Percentiles rank a stretch among this genome's conserved stretches.
phyloP scores from a whole-genome alignment of 1,140 invertebrate species.

The Trachymyrmex cornetzi region DNA sequence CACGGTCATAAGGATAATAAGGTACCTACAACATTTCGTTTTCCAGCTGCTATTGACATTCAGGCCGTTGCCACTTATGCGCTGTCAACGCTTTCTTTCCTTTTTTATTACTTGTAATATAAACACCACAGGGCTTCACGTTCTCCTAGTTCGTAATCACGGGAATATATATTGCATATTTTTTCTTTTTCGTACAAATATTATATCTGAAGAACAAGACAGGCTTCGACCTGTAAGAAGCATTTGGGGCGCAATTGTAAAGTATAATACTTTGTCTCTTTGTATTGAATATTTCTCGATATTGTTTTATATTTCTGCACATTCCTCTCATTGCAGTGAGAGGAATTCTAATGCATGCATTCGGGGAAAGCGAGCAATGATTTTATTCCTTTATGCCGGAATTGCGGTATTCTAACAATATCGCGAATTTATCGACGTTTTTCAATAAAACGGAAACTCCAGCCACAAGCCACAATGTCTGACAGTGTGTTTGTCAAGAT shows the following conservation, averaged over 20 bases:
- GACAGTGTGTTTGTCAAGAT: no score
- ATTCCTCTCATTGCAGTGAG: not conserved
- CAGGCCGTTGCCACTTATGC: slow-evolving; percentile 22
- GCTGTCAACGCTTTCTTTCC: slow-evolving; percentile 13
- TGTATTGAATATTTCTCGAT: not conserved
- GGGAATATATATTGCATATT: slow-evolving; percentile 72
- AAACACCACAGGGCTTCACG: slow-evolving; percentile 21
- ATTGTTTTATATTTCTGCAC: slow-evolving; percentile 23
- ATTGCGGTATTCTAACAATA: not conserved
- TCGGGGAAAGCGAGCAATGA: not conserved
- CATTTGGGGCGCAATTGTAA: slow-evolving; percentile 1
- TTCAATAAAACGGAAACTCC: not conserved
- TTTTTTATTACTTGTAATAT: slow-evolving; percentile 68
- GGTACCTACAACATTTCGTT: slow-evolving; percentile 67
- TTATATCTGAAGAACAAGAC: slow-evolving; percentile 36
- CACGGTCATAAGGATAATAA: slow-evolving; percentile 80
- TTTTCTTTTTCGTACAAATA: slow-evolving; percentile 56
- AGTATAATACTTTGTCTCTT: not conserved
- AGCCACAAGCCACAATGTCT: no score
- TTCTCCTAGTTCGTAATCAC: not conserved
- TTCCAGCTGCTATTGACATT: not conserved
- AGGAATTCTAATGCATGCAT: no score
- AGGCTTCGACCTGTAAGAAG: not conserved
- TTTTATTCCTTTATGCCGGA: not conserved
- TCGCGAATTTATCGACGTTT: not conserved